Base-by-base conservation (phyloP, 2,888 invertebrate genomes). In the Isotomurus palustris region DNA sequence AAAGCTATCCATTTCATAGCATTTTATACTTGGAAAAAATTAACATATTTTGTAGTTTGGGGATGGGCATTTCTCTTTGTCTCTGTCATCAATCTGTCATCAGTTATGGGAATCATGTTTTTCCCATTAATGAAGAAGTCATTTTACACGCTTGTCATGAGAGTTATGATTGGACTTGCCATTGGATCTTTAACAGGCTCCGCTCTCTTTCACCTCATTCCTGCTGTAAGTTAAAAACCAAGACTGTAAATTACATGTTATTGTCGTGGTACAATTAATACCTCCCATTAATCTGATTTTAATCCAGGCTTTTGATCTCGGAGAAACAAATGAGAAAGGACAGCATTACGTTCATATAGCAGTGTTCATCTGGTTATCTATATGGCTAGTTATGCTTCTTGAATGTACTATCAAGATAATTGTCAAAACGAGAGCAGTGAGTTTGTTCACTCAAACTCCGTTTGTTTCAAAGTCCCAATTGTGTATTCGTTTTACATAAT, bases 31-130 rank as follows among this genome's bases (percentile, higher is more conserved):
- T n/a, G n/a, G n/a, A n/a, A n/a, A n/a, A n/a, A n/a, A n/a, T n/a
- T n/a, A n/a, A n/a, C n/a, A n/a, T n/a, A n/a, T 38, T 38, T 14
- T 22, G 43, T 19, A 43, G 82, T 80, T 8, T 83, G 83, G 83
- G 78, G 78, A 2, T 78, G 78, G 70, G 81, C 82, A 10, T 74
- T 82, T 45, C 73, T 81, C 28, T 81, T 81, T 68, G 83, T 83
- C 12, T 81, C 80, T 0, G 65, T 82, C 29, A 82, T 83, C 72
- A 82, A 80, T 69, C 71, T 81, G 58, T 81, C 81, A 62, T 80
- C 83, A 0, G 72, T 82, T 40, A 76, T 79, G 53, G 83, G 83
- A 3, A 79, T 81, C 41, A 73, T 80, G 14, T 77, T 83, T 29
- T 76, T 83, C 72, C 82, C 82, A 2, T 74, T 81, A 58, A 78